Conservation (phyloP, 1,140 invertebrate species). For the Lordiphosa clarofinis region DNA sequence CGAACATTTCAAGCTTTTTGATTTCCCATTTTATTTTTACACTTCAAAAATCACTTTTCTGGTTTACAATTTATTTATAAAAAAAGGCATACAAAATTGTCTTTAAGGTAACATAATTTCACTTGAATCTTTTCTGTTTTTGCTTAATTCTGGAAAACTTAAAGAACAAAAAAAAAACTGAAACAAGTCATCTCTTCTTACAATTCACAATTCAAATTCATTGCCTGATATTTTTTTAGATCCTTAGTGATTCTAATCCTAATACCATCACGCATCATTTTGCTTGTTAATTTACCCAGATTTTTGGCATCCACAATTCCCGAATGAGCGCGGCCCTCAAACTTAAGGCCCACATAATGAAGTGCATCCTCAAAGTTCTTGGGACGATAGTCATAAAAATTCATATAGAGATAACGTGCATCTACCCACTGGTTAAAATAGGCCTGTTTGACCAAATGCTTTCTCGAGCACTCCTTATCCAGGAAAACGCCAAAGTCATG, state of each 20-base stretch:
- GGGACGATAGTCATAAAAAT: constrained; percentile 71
- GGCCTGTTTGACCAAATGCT: constrained; percentile 56
- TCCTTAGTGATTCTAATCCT: constrained; percentile 73
- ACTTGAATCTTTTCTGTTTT: too few species aligned
- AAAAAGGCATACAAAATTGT: too few species aligned
- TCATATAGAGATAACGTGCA: constrained; percentile 63
- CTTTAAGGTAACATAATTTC: too few species aligned
- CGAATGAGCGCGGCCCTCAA: constrained; percentile 82
- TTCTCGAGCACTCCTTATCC: constrained; percentile 78
- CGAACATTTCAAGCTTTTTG: too few species aligned
- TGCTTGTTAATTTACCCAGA: constrained; percentile 81
- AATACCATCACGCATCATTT: constrained; percentile 81
- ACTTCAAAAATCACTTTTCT: too few species aligned
- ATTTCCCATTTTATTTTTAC: too few species aligned
- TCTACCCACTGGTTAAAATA: constrained; percentile 79
- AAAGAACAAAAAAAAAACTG: too few species aligned
- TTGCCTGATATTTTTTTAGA: constrained; percentile 8
- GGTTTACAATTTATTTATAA: too few species aligned
- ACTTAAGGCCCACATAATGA: constrained; percentile 80
- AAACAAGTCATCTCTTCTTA: too few species aligned
- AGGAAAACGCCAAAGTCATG: constrained; percentile 80
- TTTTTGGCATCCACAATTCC: constrained; percentile 83
- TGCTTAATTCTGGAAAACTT: too few species aligned
- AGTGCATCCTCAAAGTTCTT: constrained; percentile 81
- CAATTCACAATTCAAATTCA: too few species aligned